Evolutionary conservation across 1,140 invertebrate species (phyloP).

Genomic region (Rhyzopertha dominica): DNA sequence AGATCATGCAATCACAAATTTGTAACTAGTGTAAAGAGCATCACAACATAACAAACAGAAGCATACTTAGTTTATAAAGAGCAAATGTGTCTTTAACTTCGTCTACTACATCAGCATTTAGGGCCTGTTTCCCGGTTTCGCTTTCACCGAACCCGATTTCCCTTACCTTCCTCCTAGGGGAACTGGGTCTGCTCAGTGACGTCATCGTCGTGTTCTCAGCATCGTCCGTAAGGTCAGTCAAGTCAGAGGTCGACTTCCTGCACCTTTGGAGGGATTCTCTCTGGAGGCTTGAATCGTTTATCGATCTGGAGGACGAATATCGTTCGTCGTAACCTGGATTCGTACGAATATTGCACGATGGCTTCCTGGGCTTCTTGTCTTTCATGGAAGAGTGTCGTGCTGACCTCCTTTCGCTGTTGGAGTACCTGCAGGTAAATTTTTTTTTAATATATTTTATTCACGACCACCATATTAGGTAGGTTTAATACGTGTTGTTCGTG

Average conservation of each 20-base stretch:
- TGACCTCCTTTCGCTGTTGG: slow-evolving; percentile 18
- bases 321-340: slow-evolving; percentile 40
- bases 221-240: slow-evolving; percentile 60
- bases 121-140: no score
- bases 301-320: slow-evolving; percentile 36
- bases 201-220: slow-evolving; percentile 57
- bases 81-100: no score
- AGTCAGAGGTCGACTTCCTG: slow-evolving; percentile 67
- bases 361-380: slow-evolving; percentile 31
- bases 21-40: no score
- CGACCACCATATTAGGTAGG: no score
- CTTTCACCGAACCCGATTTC: slow-evolving; percentile 52
- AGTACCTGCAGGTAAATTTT: slow-evolving; percentile 23
- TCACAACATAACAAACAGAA: no score
- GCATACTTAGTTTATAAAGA: no score
- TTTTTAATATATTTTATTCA: no score
- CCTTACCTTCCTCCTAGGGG: slow-evolving; percentile 54
- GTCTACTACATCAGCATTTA: no score
- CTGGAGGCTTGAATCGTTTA: slow-evolving; percentile 31
- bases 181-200: slow-evolving; percentile 55
- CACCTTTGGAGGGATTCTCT: slow-evolving; percentile 42
- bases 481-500: no score
- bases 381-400: slow-evolving; percentile 38
- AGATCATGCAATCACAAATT: no score
- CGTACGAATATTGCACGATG: slow-evolving; percentile 35